phyloP scores from a whole-genome alignment of 2,797 vertebrate genomes.

The Diceros bicornis region DNA sequence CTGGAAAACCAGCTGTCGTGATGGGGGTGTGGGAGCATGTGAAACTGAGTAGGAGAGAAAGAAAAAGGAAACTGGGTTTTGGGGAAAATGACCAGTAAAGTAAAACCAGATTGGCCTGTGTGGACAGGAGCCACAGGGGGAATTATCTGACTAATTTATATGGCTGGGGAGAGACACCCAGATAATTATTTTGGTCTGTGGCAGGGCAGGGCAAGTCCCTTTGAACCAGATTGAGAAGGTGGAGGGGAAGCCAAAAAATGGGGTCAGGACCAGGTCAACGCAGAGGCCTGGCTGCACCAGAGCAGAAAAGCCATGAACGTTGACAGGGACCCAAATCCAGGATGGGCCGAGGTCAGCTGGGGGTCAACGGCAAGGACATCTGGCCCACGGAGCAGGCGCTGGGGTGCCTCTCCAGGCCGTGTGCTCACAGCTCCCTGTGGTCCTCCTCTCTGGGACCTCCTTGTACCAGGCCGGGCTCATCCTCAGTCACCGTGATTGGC shows the following conservation, averaged over 20 bases:
- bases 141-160: neutral
- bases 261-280: neutral
- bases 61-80: conserved; percentile 12
- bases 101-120: conserved; percentile 56
- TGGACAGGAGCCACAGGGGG: neutral
- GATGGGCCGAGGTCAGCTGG: neutral
- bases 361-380: neutral
- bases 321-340: neutral
- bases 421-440: neutral
- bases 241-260: neutral
- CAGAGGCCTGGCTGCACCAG: neutral
- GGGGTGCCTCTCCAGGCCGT: neutral
- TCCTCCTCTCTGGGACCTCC: fast-evolving
- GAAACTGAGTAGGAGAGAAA: neutral
- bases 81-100: conserved; percentile 50
- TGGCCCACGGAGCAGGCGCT: neutral
- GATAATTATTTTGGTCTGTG: neutral
- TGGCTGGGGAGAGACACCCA: neutral
- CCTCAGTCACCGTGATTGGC: neutral
- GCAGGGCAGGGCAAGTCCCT: neutral
- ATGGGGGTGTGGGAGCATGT: neutral
- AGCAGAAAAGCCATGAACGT: neutral
- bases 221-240: neutral
- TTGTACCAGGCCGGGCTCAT: neutral
- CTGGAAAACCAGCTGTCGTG: neutral